phyloP scores from a whole-genome alignment of 2,797 vertebrate genomes.

The Hirundo rustica region DNA sequence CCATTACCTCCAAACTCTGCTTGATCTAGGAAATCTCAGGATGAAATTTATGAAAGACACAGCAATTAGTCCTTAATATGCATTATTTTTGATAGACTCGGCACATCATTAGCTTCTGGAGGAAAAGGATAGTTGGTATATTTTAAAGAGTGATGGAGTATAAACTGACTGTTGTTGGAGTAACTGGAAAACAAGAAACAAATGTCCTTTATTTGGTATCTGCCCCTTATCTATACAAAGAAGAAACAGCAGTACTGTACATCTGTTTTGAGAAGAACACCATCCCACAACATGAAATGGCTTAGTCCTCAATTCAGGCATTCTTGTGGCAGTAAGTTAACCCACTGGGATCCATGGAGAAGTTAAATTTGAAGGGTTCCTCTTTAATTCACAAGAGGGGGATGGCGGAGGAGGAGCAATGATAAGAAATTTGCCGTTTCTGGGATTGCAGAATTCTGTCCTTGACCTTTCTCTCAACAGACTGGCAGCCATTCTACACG shows the following conservation, averaged over 20 bases:
- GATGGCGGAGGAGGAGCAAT: not conserved
- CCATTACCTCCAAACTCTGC: not conserved
- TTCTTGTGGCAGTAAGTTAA: constrained; percentile 6
- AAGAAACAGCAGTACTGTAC: constrained; percentile 1
- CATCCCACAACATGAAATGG: constrained; percentile 16
- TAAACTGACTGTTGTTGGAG: not conserved
- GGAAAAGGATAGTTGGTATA: not conserved
- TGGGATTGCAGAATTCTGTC: not conserved
- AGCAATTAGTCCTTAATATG: not conserved
- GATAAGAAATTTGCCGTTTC: not conserved
- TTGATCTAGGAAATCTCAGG: constrained; percentile 8
- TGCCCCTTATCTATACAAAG: constrained; percentile 11
- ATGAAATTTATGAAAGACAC: not conserved
- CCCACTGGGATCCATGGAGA: not conserved
- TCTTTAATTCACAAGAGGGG: not conserved
- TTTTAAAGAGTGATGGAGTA: not conserved
- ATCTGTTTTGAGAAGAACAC: constrained; percentile 25
- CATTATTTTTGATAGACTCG: not conserved
- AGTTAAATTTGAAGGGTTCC: not conserved
- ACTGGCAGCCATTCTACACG: constrained; percentile 32
- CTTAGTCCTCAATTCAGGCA: constrained; percentile 22
- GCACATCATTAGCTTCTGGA: constrained; percentile 1
- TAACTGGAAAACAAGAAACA: not conserved
- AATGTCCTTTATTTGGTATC: constrained; percentile 36
- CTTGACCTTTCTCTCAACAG: not conserved